A percentile compares a stretch with the other conserved stretches of the same genome.
Evolutionary conservation across 2,888 invertebrate genomes (phyloP).

Genomic region (Lamellibrachia columna): DNA sequence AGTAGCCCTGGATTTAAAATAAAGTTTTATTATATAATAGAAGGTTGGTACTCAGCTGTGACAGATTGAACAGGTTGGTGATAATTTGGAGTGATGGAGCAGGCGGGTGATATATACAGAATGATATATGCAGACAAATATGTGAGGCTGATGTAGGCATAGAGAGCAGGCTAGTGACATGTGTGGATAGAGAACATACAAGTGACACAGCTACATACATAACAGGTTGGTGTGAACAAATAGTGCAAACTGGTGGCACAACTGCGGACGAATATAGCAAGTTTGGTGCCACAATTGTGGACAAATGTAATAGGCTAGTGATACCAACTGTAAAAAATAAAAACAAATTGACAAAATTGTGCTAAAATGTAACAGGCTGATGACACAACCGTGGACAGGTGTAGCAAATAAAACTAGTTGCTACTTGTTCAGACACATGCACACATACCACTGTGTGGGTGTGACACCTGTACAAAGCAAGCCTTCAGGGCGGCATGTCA

Average conservation of each 20-base stretch:
- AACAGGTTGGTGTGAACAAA: neutral
- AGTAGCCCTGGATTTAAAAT: too few species aligned
- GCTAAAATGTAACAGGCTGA: neutral
- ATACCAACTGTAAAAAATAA: neutral
- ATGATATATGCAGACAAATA: too few species aligned
- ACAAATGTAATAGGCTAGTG: neutral
- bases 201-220: neutral
- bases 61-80: too few species aligned
- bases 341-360: neutral
- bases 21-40: too few species aligned
- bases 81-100: too few species aligned
- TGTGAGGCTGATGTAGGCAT: too few species aligned
- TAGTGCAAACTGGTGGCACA: neutral
- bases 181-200: too few species aligned
- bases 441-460: neutral
- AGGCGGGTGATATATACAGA: too few species aligned
- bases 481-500: neutral
- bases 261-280: neutral
- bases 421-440: neutral
- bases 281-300: neutral
- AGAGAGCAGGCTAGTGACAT: too few species aligned
- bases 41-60: too few species aligned
- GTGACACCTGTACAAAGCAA: constrained; percentile 4
- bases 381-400: neutral
- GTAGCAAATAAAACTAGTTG: neutral